Base-by-base conservation (phyloP, 2,797 vertebrate genomes). In the Labeo calbasu region DNA sequence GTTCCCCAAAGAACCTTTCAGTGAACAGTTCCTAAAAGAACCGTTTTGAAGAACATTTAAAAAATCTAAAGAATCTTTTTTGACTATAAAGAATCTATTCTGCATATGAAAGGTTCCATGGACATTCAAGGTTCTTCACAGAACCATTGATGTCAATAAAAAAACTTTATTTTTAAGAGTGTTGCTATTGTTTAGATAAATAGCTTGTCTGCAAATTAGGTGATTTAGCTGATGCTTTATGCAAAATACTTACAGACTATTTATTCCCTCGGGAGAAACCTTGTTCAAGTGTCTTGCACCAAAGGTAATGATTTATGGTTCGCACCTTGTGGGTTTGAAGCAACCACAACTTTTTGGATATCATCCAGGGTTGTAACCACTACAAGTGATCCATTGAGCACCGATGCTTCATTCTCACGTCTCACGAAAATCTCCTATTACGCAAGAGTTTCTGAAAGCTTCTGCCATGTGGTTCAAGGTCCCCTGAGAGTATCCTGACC, bases 401-500 rank as follows among this genome's bases (percentile, higher is more conserved):
- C 19, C 7, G 43, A 11, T 13, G 14, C 66, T 71, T 12, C 40
- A 48, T 59, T 71, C 51, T 21, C 4, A 53, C 12, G n/a, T 50
- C 69, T 36, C 57, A 19, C 69, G 63, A 57, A 59, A 36, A 65
- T 28, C 32, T 65, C 17, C 17, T 68, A 57, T 77, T 68, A 46
- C 9, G 19, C 12, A 46, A 40, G 28, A 46, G 23, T 83, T 65
- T 28, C 61, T 77, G 61, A 77, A 69, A 83, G 36, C 81, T 46
- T 51, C 80, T 82, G 80, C 28, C 1, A 2, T 13, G 23, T 72
- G 61, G 50, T 68, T 59, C 40, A 83, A 68, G 13, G 23, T 83
- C 73, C 82, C 51, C 40, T 11, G 51, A 69, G 82, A 77, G 73
- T 43, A 48, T 59, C 73, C 14, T 83, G 73, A 70, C 70, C 65